phyloP scores from a whole-genome alignment of 2,113 vertebrate species.

The Heloderma charlesbogerti region DNA sequence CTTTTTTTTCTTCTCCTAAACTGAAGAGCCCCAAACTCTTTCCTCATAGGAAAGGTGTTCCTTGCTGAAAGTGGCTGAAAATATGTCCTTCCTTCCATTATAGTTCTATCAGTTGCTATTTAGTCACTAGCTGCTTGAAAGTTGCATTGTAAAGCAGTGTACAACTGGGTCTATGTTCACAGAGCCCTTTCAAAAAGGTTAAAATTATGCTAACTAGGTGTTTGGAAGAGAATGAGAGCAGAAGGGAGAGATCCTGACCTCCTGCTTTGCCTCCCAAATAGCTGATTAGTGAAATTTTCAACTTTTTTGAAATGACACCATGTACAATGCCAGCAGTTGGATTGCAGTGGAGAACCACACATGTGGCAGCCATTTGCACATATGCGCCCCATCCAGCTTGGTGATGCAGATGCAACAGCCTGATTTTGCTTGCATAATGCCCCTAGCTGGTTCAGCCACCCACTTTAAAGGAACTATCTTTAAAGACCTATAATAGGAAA shows the following conservation, averaged over 20 bases:
- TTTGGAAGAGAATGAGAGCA: background rate
- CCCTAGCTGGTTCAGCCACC: too few species aligned
- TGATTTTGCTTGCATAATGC: too few species aligned
- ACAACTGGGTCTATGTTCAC: background rate
- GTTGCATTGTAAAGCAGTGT: background rate
- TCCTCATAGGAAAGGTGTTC: background rate
- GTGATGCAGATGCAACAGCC: too few species aligned
- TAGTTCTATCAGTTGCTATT: background rate
- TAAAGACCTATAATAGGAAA: background rate
- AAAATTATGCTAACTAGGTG: background rate
- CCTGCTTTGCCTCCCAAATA: background rate
- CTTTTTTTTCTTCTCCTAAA: background rate
- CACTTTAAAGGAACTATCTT: too few species aligned
- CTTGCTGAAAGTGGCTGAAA: background rate
- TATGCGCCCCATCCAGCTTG: too few species aligned
- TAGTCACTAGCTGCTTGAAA: background rate
- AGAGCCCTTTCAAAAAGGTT: background rate
- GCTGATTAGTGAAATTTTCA: background rate
- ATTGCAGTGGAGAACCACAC: background rate
- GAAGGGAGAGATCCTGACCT: background rate
- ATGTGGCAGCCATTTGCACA: too few species aligned
- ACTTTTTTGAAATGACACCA: background rate
- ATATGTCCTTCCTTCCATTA: background rate
- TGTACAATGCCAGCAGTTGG: background rate
- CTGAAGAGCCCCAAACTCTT: background rate